Evolutionary conservation across 1,140 invertebrate genomes (phyloP), one percentile per base, ranked within the genome.

Genomic region (Psilanteris sp.): DNA sequence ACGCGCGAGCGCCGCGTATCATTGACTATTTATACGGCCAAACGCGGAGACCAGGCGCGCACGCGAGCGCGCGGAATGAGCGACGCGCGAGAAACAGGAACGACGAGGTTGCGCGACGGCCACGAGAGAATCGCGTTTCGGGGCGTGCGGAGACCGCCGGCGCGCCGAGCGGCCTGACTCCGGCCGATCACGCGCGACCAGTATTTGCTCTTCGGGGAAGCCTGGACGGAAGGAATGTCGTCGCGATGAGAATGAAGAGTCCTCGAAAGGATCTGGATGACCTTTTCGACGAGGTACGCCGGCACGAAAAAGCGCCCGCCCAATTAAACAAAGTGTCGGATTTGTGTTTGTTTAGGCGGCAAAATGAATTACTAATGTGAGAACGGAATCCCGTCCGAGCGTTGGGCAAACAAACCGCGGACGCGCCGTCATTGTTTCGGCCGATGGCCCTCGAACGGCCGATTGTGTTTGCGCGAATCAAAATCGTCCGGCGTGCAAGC

Each of bases 271-370:
- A 84, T 79, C 80, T 86, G 81, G 85, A 88, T 67, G 80, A 86
- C 55, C 84, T 85, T 78, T 88, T 87, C 78, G 68, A 78, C 80
- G 86, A 87, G 86, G 86, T 88, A 87, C 41, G 78, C 27, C 22
- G 7, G 3, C 16, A 31, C 24, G 41, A 31, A 61, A 41, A 32
- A 48, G 18, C 24, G 16, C n/a, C 14, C 20, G 36, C 36, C 29
- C 13, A 46, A 48, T 66, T 48, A 61, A 50, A 43, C 43, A 13
- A 24, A 64, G 41, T 50, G 20, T 39, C 16, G 0, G 10, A 18
- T 8, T 15, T 36, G 7, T 14, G 22, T 48, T 48, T 18, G n/a
- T n/a, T n/a, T n/a, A n/a, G n/a, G n/a, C n/a, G n/a, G n/a, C n/a
- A n/a, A n/a, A n/a, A n/a, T n/a, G n/a, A n/a, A n/a, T n/a, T n/a